Evolutionary conservation across 92 coral and sea anemone species (phyloP), one percentile per base, ranked within the genome.

Genomic region (Siderastrea radians): DNA sequence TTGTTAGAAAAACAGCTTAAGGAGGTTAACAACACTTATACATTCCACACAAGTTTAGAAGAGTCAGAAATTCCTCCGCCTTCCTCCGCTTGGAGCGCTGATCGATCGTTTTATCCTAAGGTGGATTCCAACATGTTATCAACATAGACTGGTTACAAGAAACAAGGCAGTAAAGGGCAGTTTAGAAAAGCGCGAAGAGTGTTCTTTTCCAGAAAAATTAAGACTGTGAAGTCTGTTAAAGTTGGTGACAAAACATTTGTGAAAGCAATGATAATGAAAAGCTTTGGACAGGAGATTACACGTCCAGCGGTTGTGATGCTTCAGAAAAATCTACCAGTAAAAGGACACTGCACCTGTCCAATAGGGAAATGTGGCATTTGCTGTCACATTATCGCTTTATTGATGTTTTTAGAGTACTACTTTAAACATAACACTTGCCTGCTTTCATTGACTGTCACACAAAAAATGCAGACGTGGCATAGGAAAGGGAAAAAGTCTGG

Each of bases 391-490:
- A 65, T 75, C 6, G 82, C 83, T 45, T 15, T 76, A 47, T 74
- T 76, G 76, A 55, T 67, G 69, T 60, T 61, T 84, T 51, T 84
- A 61, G 53, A 73, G 50, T 52, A 73, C 50, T 74, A 59, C 74
- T 73, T 50, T 75, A 74, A 84, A 69, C 55, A 74, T 74, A 75
- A 84, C 17, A 62, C 73, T 61, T 72, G 88, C 72, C 82, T 84
- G 26, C 75, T 75, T 63, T 74, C 88, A 73, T 62, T 74, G 19
- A 73, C 81, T 6, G 77, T 75, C 66, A 82, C 87, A 1, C 86
- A 87, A 59, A 87, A 80, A 67, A 75, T 85, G 83, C 84, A 86
- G 65, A 86, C 71, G 8, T 86, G 84, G 85, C 90, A 87, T 66
- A 69, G 82, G 11, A 83, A 83, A 51, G 80, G 80, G 53, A 69